Evolutionary conservation across 2,888 invertebrate genomes (phyloP).

Genomic region (Agapostemon virescens): DNA sequence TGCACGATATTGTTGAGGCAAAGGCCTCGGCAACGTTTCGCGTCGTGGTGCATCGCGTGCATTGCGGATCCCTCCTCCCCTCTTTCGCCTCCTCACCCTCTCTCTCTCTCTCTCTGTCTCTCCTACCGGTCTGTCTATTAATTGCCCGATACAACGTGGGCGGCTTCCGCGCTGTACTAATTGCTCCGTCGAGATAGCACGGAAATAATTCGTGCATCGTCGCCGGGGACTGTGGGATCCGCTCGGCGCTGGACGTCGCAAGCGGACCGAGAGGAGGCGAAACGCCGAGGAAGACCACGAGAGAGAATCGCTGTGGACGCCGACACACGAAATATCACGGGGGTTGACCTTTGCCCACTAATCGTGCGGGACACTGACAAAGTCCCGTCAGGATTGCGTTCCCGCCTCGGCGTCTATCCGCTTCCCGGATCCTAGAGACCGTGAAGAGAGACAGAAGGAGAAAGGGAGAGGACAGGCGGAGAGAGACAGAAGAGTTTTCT

Average conservation of each 20-base stretch:
- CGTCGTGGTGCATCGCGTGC: conserved; percentile 66
- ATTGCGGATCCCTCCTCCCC: conserved; percentile 19
- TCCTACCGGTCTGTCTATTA: conserved; percentile 72
- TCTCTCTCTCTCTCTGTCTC: conserved; percentile 16
- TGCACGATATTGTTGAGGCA: conserved; percentile 62
- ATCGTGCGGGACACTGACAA: conserved; percentile 66
- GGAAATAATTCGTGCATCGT: conserved; percentile 70
- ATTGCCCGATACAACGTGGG: conserved; percentile 78
- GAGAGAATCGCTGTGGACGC: neutral
- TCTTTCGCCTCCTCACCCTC: conserved; percentile 10
- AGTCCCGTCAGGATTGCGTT: conserved; percentile 58
- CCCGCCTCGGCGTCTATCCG: conserved; percentile 4
- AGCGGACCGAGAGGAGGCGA: conserved; percentile 42
- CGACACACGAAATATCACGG: conserved; percentile 57
- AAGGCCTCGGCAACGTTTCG: conserved; percentile 43
- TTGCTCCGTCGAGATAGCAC: conserved; percentile 73
- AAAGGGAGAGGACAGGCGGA: neutral
- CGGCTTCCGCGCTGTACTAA: conserved; percentile 76
- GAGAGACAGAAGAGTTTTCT: neutral
- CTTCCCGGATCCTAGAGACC: neutral
- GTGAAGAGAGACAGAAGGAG: neutral
- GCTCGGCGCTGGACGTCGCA: conserved; percentile 21
- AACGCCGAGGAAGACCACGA: conserved; percentile 52
- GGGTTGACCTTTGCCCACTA: conserved; percentile 63
- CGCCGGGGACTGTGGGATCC: conserved; percentile 53